These are phyloP conservation scores for Dione vanillae DNA, from an alignment of 2,888 invertebrate genomes.

Conservation along the genomic window DNA sequence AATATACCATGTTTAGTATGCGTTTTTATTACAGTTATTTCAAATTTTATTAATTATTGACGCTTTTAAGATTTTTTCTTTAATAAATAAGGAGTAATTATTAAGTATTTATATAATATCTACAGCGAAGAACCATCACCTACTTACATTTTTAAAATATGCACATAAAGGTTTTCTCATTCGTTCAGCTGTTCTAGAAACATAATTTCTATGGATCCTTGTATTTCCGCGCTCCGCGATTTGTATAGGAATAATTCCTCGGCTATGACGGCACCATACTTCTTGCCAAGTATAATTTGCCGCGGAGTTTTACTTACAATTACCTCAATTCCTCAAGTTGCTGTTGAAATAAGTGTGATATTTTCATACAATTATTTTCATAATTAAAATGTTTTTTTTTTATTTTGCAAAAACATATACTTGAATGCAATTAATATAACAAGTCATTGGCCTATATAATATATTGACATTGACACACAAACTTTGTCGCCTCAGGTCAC, in stretches of 20 bases:
- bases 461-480: constrained; percentile 52
- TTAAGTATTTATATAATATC: not conserved
- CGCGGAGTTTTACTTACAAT: constrained; percentile 71
- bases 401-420: not conserved
- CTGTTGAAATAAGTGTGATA: constrained; percentile 48
- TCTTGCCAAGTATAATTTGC: constrained; percentile 77
- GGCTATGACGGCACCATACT: constrained; percentile 61
- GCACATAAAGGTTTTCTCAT: not conserved
- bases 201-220: constrained; percentile 41
- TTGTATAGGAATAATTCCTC: constrained; percentile 76
- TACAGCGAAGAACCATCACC: not conserved
- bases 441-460: constrained; percentile 71
- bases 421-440: constrained; percentile 51
- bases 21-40: no score
- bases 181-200: constrained; percentile 33
- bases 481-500: constrained; percentile 60
- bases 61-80: no score
- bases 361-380: constrained; percentile 46
- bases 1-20: no score
- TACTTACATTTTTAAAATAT: not conserved
- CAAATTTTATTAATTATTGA: no score
- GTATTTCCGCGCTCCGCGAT: constrained; percentile 57
- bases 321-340: constrained; percentile 61
- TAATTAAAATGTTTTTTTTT: not conserved
- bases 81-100: no score